phyloP scores from a whole-genome alignment of 2,113 vertebrate species.

The Centropristis striata region DNA sequence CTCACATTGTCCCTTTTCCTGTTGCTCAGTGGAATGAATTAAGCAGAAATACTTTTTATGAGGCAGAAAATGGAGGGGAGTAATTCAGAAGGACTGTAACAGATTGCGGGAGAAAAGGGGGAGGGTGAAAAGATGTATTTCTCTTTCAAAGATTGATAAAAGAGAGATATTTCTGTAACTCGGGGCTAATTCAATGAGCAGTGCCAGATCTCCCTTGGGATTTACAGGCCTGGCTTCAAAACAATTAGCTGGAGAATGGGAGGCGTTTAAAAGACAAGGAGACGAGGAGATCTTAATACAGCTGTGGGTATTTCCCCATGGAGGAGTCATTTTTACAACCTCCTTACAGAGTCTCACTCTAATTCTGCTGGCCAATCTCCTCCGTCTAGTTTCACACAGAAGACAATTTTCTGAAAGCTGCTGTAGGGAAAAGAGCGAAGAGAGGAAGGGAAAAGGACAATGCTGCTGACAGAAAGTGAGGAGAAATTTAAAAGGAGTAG shows the following conservation, averaged over 20 bases:
- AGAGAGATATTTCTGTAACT: slow-evolving; percentile 81
- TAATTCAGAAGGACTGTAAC: slow-evolving; percentile 38
- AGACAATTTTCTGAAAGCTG: slow-evolving; percentile 66
- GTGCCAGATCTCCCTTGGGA: slow-evolving; percentile 74
- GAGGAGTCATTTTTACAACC: slow-evolving; percentile 81
- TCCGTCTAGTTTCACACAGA: slow-evolving; percentile 71
- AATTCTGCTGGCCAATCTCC: slow-evolving; percentile 75
- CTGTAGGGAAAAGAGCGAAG: slow-evolving; percentile 55
- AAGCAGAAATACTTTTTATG: slow-evolving; percentile 55
- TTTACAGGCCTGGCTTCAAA: slow-evolving; percentile 79
- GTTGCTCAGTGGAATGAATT: slow-evolving; percentile 64
- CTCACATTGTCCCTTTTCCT: slow-evolving; percentile 59
- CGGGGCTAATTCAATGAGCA: slow-evolving; percentile 78
- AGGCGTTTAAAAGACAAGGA: slow-evolving; percentile 80
- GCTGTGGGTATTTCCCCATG: slow-evolving; percentile 80
- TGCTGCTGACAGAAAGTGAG: slow-evolving; percentile 10
- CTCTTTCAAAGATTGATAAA: slow-evolving; percentile 80
- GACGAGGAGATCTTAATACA: slow-evolving; percentile 80
- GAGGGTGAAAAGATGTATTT: slow-evolving; percentile 58
- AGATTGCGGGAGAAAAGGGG: slow-evolving; percentile 46
- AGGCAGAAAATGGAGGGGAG: slow-evolving; percentile 53
- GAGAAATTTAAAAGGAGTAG: slow-evolving; percentile 21
- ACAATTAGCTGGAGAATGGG: slow-evolving; percentile 83
- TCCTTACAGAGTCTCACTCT: slow-evolving; percentile 67
- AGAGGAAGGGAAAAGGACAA: slow-evolving; percentile 30